Evolutionary conservation across 1,140 invertebrate species (phyloP).

Genomic region (Sarcophaga peregrina): DNA sequence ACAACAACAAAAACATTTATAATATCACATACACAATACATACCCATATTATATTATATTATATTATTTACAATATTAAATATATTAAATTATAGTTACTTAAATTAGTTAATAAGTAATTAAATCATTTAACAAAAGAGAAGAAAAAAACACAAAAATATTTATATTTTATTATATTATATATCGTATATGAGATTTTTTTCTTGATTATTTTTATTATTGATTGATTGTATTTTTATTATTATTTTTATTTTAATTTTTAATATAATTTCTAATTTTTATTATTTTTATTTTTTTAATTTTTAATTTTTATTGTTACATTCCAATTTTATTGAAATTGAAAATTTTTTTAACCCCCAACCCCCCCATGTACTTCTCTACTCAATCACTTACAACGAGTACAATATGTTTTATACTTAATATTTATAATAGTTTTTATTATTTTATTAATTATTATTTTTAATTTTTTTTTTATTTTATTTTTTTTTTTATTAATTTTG

Average conservation of each 20-base stretch:
- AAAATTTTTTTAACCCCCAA: no score
- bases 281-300: no score
- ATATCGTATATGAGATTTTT: not conserved
- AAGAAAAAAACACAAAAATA: not conserved
- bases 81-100: not conserved
- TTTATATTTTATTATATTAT: slow-evolving; percentile 17
- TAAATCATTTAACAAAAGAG: not conserved
- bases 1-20: not conserved
- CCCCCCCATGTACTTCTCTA: no score
- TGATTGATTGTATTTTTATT: not conserved
- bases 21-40: slow-evolving; percentile 14
- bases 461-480: not conserved
- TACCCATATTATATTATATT: not conserved
- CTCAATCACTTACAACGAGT: not conserved
- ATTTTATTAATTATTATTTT: not conserved
- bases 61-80: not conserved
- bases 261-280: no score
- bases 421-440: not conserved
- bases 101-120: not conserved
- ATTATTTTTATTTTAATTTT: not conserved
- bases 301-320: no score
- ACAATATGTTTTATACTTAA: not conserved
- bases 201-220: slow-evolving; percentile 1
- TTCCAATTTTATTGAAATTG: no score
- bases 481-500: slow-evolving; percentile 5